Evolutionary conservation across 1,140 invertebrate genomes (phyloP).

Genomic region (Antheraea pernyi): DNA sequence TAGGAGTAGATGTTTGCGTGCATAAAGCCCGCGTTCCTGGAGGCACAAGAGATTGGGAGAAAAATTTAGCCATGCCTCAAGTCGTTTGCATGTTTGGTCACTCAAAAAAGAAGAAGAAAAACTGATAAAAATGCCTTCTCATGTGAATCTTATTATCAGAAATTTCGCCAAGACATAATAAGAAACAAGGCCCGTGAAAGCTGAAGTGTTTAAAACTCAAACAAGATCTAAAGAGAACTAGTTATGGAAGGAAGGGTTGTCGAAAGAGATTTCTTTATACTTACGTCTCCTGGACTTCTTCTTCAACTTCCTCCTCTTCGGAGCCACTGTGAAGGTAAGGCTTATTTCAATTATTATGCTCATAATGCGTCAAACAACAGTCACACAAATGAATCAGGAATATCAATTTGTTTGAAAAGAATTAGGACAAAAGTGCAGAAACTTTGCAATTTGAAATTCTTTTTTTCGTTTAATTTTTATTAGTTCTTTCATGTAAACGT

Average conservation of each 20-base stretch:
- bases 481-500: no score
- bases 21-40: constrained; percentile 50
- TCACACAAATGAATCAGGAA: no score
- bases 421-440: no score
- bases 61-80: constrained; percentile 42
- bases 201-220: constrained; percentile 60
- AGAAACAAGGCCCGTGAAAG: constrained; percentile 57
- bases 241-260: constrained; percentile 26
- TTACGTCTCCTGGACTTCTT: constrained; percentile 86
- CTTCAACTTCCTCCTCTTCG: constrained; percentile 85
- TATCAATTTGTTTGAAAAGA: no score
- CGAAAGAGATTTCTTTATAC: constrained; percentile 53
- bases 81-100: constrained; percentile 27
- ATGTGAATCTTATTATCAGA: background rate
- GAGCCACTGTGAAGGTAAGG: constrained; percentile 69
- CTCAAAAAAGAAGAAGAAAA: background rate
- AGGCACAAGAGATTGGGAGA: constrained; percentile 32
- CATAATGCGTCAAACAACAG: background rate
- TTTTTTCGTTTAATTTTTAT: no score
- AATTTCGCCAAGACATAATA: constrained; percentile 49
- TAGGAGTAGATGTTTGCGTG: constrained; percentile 69
- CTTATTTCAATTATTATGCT: background rate
- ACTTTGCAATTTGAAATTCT: no score
- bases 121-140: background rate
- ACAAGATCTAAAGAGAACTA: constrained; percentile 49